phyloP scores from a whole-genome alignment of 2,888 invertebrate genomes.

The Julus scandinavius region DNA sequence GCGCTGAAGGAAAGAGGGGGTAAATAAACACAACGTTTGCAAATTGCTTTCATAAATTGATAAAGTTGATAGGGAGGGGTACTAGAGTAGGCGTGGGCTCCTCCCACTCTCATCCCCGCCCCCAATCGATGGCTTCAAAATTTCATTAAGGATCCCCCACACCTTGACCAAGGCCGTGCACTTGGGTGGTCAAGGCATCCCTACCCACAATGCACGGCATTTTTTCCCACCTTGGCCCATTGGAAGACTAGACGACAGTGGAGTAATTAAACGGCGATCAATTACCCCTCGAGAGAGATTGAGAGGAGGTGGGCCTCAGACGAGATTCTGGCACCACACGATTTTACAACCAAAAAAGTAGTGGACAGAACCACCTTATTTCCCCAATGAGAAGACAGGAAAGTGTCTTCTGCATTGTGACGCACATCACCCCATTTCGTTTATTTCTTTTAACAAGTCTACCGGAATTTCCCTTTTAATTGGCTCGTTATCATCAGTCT shows the following conservation, averaged over 20 bases:
- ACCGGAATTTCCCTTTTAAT: conserved; percentile 18
- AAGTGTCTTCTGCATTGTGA: not conserved
- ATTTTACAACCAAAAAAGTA: not conserved
- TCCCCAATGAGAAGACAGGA: not conserved
- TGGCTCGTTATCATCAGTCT: not conserved
- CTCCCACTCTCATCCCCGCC: not conserved
- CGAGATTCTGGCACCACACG: not conserved
- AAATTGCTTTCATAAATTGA: too few relatives aligned
- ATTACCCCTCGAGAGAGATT: conserved; percentile 1
- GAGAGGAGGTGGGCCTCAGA: not conserved
- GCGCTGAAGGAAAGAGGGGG: too few relatives aligned
- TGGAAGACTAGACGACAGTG: not conserved
- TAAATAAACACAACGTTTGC: too few relatives aligned
- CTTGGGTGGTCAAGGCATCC: not conserved
- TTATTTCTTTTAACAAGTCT: not conserved
- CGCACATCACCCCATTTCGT: not conserved
- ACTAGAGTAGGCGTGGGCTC: not conserved
- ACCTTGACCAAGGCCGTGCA: not conserved
- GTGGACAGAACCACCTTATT: not conserved
- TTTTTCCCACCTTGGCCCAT: not conserved
- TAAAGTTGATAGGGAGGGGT: too few relatives aligned
- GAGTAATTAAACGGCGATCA: not conserved
- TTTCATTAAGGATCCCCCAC: not conserved
- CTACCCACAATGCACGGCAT: not conserved
- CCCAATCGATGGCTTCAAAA: not conserved